Evolutionary conservation across 2,113 vertebrate species (phyloP), one percentile per base, ranked within the genome.

Genomic region (Parus major): DNA sequence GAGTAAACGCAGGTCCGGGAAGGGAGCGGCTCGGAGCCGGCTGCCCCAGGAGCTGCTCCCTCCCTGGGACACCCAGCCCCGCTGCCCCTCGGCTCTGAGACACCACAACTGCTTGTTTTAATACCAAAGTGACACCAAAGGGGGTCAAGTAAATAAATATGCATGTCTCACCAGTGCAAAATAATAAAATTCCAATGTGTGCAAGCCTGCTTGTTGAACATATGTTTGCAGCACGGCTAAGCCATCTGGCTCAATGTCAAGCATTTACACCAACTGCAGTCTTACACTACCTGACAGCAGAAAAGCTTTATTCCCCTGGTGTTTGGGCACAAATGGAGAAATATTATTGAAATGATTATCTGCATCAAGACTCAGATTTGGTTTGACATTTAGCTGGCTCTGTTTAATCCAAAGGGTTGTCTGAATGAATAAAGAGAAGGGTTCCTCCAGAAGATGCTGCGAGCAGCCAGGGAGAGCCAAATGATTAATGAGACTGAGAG

Each of bases 331-430:
- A 99, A 99, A 99, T 99, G 99, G 99, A 99, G 99, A 99, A 99
- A 99, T 99, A 99, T 99, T 99, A 99, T 99, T 99, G 99, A 99
- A 99, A 99, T 99, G 99, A 99, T 99, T 99, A 99, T 99, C 99
- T 99, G 99, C 99, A 99, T 99, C 99, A 99, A 99, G 99, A 99
- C 99, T 99, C 99, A 99, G 99, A 99, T 99, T 99, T 99, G 99
- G 99, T 99, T 98, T 99, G 99, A 99, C 99, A 99, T 99, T 99
- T 99, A 98, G 98, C 99, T 98, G 99, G 99, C 99, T 99, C 99
- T 98, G 98, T 98, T 99, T 99, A 99, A 99, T 99, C 99, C 99
- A 98, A 99, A 99, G 99, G 99, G 99, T 99, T 99, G 99, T 99
- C 99, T 98, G 98, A 98, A 99, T 99, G 99, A 99, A 99, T 98